Percentiles rank a stretch among this genome's conserved stretches.
phyloP scores from a whole-genome alignment of 2,888 invertebrate species.

The Dexiosoma caninum region DNA sequence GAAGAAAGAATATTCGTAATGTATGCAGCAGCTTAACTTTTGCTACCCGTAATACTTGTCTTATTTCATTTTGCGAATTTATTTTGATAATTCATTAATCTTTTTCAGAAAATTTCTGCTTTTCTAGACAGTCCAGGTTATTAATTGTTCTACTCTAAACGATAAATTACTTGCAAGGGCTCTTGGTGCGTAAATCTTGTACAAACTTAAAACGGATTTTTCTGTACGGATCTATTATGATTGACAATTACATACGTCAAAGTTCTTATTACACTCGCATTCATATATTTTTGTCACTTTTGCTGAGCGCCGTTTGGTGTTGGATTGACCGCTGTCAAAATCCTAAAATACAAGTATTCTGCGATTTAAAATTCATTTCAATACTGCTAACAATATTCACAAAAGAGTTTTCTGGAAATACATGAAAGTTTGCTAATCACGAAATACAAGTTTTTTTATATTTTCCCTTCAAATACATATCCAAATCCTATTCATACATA shows the following conservation, averaged over 20 bases:
- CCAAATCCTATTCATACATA: no score
- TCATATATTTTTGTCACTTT: no score
- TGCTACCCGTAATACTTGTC: not conserved
- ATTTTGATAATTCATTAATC: constrained; percentile 56
- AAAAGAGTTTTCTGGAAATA: not conserved
- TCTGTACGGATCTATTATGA: not conserved
- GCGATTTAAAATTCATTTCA: no score
- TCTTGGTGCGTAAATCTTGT: constrained; percentile 43
- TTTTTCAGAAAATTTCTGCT: constrained; percentile 53
- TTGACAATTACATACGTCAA: not conserved
- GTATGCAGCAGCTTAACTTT: constrained; percentile 50
- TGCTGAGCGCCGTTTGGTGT: no score
- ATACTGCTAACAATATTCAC: no score
- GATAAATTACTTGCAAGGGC: not conserved
- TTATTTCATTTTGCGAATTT: not conserved
- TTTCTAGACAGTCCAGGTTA: constrained; percentile 55
- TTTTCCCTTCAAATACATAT: no score
- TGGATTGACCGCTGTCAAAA: no score
- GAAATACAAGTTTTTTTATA: no score
- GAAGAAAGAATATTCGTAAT: constrained; percentile 8
- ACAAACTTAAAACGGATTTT: not conserved
- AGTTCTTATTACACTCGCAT: no score
- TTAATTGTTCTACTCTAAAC: constrained; percentile 51
- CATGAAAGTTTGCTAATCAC: no score
- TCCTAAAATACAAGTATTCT: no score